A percentile compares a stretch with the other conserved stretches of the same genome.
phyloP scores from a whole-genome alignment of 2,797 vertebrate genomes.

The Malacoraja senta region DNA sequence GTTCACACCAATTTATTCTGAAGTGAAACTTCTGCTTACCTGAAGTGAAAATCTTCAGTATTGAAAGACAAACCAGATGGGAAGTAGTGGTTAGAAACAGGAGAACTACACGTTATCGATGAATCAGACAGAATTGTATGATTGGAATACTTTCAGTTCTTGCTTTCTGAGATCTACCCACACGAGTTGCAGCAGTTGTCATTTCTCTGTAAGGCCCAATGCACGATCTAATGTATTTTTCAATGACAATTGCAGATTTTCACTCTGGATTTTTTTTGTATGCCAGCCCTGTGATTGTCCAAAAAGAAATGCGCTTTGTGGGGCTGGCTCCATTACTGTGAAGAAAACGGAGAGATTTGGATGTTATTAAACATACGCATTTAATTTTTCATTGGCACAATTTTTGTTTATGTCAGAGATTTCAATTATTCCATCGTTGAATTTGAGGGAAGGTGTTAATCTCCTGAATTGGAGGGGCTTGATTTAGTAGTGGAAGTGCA shows the following conservation, averaged over 20 bases:
- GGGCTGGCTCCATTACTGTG: too few relatives aligned
- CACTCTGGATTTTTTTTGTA: neutral
- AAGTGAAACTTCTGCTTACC: conserved; percentile 22
- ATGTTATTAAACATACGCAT: too few relatives aligned
- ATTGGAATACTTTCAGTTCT: neutral
- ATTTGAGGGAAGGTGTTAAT: neutral
- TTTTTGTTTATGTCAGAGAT: neutral
- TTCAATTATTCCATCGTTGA: neutral
- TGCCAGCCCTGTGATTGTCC: neutral
- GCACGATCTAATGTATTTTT: neutral
- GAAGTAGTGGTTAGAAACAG: neutral
- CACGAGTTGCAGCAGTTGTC: neutral
- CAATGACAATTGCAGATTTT: neutral
- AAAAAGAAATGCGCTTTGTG: neutral
- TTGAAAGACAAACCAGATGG: neutral
- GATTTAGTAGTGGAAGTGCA: neutral
- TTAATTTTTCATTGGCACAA: too few relatives aligned
- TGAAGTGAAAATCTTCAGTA: neutral
- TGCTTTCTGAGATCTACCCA: neutral
- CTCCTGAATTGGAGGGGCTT: neutral
- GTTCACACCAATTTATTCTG: neutral
- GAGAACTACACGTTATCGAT: neutral
- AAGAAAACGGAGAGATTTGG: too few relatives aligned
- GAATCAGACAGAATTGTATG: neutral
- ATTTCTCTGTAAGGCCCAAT: neutral